Percentiles rank a stretch among this genome's conserved stretches.
Conservation (phyloP, 1,140 invertebrate species). For the Mamestra configurata region DNA sequence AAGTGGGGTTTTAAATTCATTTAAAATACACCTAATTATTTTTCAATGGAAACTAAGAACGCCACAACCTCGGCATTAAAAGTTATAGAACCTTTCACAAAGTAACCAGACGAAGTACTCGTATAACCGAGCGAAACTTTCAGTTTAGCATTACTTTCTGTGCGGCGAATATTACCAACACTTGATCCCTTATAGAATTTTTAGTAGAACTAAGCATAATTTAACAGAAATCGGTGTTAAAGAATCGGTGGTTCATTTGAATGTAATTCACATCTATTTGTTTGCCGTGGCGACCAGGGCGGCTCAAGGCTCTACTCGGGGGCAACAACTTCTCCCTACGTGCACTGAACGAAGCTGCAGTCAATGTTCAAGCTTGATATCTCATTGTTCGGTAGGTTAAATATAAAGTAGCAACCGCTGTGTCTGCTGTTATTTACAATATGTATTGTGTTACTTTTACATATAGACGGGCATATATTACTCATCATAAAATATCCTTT, state of each 20-base stretch:
- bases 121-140: conserved; percentile 28
- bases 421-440: conserved; percentile 31
- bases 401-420: conserved; percentile 19
- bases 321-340: conserved; percentile 71
- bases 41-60: conserved; percentile 3
- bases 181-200: neutral
- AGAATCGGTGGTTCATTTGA: conserved; percentile 20
- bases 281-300: conserved; percentile 49
- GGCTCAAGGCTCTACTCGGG: conserved; percentile 64
- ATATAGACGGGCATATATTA: conserved; percentile 13
- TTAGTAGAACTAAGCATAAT: neutral
- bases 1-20: neutral
- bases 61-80: conserved; percentile 28
- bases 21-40: neutral
- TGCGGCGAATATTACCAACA: conserved; percentile 1
- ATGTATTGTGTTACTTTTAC: conserved; percentile 1
- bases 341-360: conserved; percentile 63
- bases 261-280: conserved; percentile 32
- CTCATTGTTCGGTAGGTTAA: conserved; percentile 36
- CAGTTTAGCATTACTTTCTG: conserved; percentile 36
- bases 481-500: neutral
- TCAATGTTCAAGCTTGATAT: conserved; percentile 49
- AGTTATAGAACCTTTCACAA: conserved; percentile 37
- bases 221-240: neutral
- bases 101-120: conserved; percentile 28